Percentiles rank a stretch among this genome's conserved stretches.
These are phyloP conservation scores for Thelaira solivaga DNA, from an alignment of 2,888 invertebrate genomes.

Conservation along the genomic window DNA sequence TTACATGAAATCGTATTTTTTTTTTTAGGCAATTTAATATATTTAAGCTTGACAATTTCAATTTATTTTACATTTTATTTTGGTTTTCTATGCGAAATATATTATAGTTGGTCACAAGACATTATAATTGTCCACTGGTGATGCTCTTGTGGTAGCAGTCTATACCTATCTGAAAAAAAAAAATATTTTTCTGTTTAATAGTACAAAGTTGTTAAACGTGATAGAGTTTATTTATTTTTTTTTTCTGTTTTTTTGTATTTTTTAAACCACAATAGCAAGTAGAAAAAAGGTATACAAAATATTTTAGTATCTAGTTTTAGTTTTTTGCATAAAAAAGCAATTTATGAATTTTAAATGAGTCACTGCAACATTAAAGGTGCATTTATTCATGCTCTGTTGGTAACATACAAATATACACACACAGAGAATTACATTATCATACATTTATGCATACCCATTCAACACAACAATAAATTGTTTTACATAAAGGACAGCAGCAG, in stretches of 20 bases:
- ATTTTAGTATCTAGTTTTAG: conserved; percentile 43
- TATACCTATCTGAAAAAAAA: conserved; percentile 7
- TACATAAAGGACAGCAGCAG: conserved; percentile 25
- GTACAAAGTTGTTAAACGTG: conserved; percentile 44
- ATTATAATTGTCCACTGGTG: conserved; percentile 1
- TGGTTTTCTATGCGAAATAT: no score
- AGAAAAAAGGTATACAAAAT: conserved; percentile 25
- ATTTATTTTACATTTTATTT: no score
- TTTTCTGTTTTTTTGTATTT: background rate
- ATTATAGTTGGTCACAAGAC: conserved; percentile 14
- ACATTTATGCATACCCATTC: background rate
- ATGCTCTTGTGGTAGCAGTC: conserved; percentile 1
- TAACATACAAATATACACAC: conserved; percentile 4
- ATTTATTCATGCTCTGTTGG: conserved; percentile 60
- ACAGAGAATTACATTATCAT: background rate
- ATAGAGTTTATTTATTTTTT: conserved; percentile 2
- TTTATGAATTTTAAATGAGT: conserved; percentile 65
- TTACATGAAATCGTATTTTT: no score
- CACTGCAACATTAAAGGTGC: conserved; percentile 61
- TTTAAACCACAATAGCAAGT: background rate
- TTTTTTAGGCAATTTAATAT: no score
- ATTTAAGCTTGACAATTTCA: no score
- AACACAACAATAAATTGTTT: conserved; percentile 37
- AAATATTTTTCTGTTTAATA: background rate
- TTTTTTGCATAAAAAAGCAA: conserved; percentile 63